Percentiles rank a stretch among this genome's conserved stretches.
These are phyloP conservation scores for Cassiopea xamachana DNA, from an alignment of 30 jellyfish, hydroid and myxozoan genomes.

Conservation along the genomic window DNA sequence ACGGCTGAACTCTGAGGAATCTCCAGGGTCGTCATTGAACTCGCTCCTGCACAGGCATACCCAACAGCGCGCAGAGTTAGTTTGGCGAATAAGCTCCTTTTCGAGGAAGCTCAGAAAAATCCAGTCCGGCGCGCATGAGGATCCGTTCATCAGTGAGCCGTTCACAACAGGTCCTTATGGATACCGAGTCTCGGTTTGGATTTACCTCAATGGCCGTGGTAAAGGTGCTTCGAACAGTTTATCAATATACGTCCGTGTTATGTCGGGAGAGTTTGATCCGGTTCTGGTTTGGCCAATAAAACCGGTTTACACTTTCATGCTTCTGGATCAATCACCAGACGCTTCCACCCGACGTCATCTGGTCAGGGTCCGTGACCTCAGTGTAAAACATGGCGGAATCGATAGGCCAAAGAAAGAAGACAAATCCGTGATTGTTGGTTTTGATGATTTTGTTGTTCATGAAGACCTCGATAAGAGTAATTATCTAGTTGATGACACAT, in stretches of 20 bases:
- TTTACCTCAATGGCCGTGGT: constrained; percentile 97
- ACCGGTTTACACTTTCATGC: constrained; percentile 92
- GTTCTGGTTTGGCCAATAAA: constrained; percentile 94
- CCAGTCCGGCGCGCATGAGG: constrained; percentile 95
- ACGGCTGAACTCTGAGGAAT: constrained; percentile 60
- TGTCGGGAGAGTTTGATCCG: constrained; percentile 96
- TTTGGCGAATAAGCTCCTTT: constrained; percentile 92
- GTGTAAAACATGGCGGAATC: constrained; percentile 87
- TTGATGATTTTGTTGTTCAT: constrained; percentile 93
- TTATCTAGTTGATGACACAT: constrained; percentile 90
- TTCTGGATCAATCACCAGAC: constrained; percentile 86
- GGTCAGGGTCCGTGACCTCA: constrained; percentile 91
- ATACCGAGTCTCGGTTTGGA: constrained; percentile 95
- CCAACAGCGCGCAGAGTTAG: constrained; percentile 90
- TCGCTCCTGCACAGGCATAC: constrained; percentile 61
- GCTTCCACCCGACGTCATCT: constrained; percentile 81
- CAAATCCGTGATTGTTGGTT: constrained; percentile 92
- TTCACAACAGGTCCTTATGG: constrained; percentile 97
- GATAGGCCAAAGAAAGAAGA: constrained; percentile 94
- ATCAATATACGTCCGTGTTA: constrained; percentile 86
- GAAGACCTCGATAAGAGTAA: constrained; percentile 88
- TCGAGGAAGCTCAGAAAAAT: constrained; percentile 88
- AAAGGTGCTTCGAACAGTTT: constrained; percentile 88
- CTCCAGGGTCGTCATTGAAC: constrained; percentile 81
- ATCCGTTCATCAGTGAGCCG: constrained; percentile 95